Conservation (phyloP, 1,140 invertebrate genomes). For the Gryon sp. region DNA sequence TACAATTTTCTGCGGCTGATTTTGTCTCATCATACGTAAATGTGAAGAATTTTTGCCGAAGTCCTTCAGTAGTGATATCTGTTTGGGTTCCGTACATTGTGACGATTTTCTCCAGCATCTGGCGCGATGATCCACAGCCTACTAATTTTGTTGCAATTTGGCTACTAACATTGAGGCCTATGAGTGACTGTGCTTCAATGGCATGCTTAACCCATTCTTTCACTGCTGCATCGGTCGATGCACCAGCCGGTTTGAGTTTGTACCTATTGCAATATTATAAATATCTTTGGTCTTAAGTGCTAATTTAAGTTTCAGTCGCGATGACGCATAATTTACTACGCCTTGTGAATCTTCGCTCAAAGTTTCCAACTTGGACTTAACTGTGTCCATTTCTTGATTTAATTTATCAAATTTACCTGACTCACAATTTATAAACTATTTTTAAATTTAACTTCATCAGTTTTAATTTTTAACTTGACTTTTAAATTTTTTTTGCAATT, state of each 20-base stretch:
- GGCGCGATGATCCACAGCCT: slow-evolving; percentile 8
- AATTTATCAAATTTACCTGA: background rate
- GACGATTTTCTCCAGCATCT: slow-evolving; percentile 38
- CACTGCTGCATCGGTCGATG: background rate
- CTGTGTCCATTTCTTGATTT: slow-evolving; percentile 28
- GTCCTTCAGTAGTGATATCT: slow-evolving; percentile 22
- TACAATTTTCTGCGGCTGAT: slow-evolving; percentile 48
- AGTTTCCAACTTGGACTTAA: slow-evolving; percentile 36
- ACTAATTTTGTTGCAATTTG: slow-evolving; percentile 2
- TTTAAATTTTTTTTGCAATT: background rate
- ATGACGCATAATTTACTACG: slow-evolving; percentile 34
- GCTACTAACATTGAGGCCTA: slow-evolving; percentile 7
- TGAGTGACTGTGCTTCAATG: slow-evolving; percentile 5
- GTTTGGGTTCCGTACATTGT: slow-evolving; percentile 38
- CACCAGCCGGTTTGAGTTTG: slow-evolving; percentile 5
- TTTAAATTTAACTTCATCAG: background rate
- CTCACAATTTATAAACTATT: background rate
- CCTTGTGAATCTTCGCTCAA: slow-evolving; percentile 20
- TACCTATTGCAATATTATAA: slow-evolving; percentile 21
- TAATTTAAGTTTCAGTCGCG: slow-evolving; percentile 44
- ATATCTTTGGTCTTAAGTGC: slow-evolving; percentile 38
- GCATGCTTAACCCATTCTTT: background rate
- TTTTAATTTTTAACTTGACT: background rate
- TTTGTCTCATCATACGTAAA: slow-evolving; percentile 48
- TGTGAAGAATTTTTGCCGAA: slow-evolving; percentile 31